Evolutionary conservation across 1,140 invertebrate species (phyloP), one percentile per base, ranked within the genome.

Genomic region (Brachionus rubens): DNA sequence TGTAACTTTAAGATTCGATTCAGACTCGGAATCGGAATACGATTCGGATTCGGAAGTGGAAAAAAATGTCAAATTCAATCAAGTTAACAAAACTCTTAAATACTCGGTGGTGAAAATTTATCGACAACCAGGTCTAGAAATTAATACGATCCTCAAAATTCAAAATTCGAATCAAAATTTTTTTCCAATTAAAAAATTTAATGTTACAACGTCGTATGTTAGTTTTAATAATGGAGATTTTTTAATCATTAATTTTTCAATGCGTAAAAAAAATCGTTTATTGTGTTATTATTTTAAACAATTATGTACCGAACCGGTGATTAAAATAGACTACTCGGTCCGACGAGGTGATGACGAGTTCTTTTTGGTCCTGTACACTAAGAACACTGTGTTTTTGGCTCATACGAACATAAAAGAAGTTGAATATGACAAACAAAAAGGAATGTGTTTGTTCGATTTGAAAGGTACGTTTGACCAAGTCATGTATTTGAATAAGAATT

Each of bases 141-240:
- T 59, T n/a, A 30, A 59, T 3, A 28, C n/a, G 10, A 16, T 59
- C 4, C 2, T 59, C 12, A 59, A 59, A 59, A 59, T 59, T 5
- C 4, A 59, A 59, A 33, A 36, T 21, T 33, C 54, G n/a, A n/a
- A n/a, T n/a, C n/a, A n/a, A n/a, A n/a, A n/a, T 2, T 19, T 30
- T 19, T 36, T 33, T 59, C 0, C 30, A 30, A 36, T 36, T 36
- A 19, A 41, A 7, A 12, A 16, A 33, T 21, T 59, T 5, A 36
- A 59, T 36, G 4, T 59, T 16, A 59, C 54, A 14, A 14, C 16
- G 1, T 36, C 54, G 33, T 59, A 59, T 19, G 19, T 59, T n/a
- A 59, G 30, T 16, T 59, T 59, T 36, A 59, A 28, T 0, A 59
- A 59, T 36, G 54, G 54, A 40, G 54, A 59, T 33, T 19, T 59